A percentile compares a stretch with the other conserved stretches of the same genome.
Evolutionary conservation across 2,888 invertebrate genomes (phyloP).

Genomic region (Stenodera caucasica): DNA sequence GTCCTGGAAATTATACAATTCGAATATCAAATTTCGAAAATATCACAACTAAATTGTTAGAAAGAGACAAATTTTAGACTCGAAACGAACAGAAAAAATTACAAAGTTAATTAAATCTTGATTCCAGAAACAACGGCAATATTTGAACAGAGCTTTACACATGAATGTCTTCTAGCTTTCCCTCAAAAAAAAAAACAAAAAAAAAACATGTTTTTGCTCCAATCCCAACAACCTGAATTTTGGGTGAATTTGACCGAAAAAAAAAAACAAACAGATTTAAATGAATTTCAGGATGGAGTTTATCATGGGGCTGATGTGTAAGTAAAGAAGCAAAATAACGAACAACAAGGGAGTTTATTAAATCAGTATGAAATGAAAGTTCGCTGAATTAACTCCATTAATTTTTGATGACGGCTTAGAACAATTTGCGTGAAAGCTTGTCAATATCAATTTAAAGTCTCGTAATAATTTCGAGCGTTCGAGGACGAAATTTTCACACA

Average conservation of each 20-base stretch:
- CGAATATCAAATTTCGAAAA: too few species aligned
- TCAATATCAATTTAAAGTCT: too few species aligned
- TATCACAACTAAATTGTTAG: too few species aligned
- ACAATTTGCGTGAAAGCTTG: background rate
- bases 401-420: background rate
- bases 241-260: background rate
- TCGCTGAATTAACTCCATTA: background rate
- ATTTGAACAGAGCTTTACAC: constrained; percentile 33
- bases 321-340: background rate
- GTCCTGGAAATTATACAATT: too few species aligned
- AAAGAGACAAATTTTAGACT: too few species aligned
- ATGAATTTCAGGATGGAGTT: background rate
- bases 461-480: too few species aligned
- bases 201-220: constrained; percentile 27
- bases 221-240: background rate
- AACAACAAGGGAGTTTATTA: background rate
- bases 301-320: background rate
- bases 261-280: background rate
- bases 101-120: too few species aligned
- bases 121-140: too few species aligned
- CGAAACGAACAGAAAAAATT: too few species aligned
- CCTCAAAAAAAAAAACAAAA: too few species aligned
- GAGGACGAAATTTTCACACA: too few species aligned
- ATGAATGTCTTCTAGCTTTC: too few species aligned
- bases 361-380: background rate